Evolutionary conservation across 2,113 vertebrate species (phyloP).

Genomic region (Synodontis membranacea): DNA sequence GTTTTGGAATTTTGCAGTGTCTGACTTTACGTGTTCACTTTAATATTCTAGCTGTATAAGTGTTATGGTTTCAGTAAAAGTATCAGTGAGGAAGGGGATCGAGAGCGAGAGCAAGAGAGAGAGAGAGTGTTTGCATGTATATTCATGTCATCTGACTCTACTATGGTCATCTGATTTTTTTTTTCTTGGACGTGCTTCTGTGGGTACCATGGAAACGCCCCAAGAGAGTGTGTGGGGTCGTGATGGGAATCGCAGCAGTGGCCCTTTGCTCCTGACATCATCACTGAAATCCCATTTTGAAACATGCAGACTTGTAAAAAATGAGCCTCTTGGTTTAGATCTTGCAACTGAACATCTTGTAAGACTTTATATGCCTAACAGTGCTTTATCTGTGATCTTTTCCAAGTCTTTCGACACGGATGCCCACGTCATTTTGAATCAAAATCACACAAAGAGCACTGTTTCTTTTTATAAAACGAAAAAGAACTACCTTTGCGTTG

Average conservation of each 20-base stretch:
- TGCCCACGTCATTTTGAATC: not conserved
- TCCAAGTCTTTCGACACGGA: not conserved
- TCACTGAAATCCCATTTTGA: not conserved
- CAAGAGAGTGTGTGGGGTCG: not conserved
- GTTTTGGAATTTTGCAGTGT: not conserved
- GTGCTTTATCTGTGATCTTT: not conserved
- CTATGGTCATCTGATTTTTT: slow-evolving; percentile 16
- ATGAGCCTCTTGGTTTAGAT: no score
- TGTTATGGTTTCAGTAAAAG: not conserved
- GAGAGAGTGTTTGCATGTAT: not conserved
- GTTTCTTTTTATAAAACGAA: not conserved
- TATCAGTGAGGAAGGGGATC: not conserved
- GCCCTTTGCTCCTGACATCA: slow-evolving; percentile 17
- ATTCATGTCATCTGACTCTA: not conserved
- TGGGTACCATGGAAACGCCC: slow-evolving; percentile 3
- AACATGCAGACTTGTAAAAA: not conserved
- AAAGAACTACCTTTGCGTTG: not conserved
- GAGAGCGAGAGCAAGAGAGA: not conserved
- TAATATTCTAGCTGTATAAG: not conserved
- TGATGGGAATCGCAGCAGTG: slow-evolving; percentile 13
- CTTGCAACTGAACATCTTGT: not conserved
- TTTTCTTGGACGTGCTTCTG: slow-evolving; percentile 18
- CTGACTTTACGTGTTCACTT: not conserved
- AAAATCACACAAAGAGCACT: not conserved
- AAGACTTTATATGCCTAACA: not conserved